Base-by-base conservation (phyloP, 2,888 invertebrate species). In the Subacronicta megacephala region DNA sequence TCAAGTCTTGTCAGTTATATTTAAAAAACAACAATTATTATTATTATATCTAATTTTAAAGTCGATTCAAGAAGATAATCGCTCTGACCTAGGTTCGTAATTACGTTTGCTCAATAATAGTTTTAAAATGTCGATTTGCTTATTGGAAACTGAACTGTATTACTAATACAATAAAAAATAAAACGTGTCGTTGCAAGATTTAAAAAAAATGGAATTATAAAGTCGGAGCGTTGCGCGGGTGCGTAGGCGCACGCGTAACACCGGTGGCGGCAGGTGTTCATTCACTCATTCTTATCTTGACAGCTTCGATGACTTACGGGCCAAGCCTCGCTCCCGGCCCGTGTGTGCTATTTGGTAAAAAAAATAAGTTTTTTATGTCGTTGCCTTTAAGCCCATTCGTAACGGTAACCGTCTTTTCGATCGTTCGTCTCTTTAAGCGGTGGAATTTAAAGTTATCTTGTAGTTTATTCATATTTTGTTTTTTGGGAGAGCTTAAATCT, bases 251-350 rank as follows among this genome's bases (percentile, higher is more conserved):
- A 77, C 87, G 93, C 91, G 93, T 94, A 94, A 93, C 88, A 89
- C 92, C 89, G 85, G 93, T 91, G 85, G 93, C 90, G 84, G 91
- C 93, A 93, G 92, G 92, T 93, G 93, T 90, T 89, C 92, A 90
- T 92, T 93, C 92, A 90, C 82, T 92, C 92, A 90, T 90, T 93
- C 91, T 93, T 93, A 93, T 93, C 93, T 92, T 90, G 93, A 92
- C 93, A 94, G 92, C 86, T 89, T 87, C 89, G 92, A 93, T 94
- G 93, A 94, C 90, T 92, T 93, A 94, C 92, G 91, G 82, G 79
- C 83, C 78, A 81, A 79, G 83, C 63, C 81, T 77, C 72, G 80
- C 80, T 78, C 82, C 84, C 85, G 83, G 82, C 75, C 84, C 86
- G 88, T 90, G 90, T 91, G 85, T 91, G 85, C 88, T 90, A 88